Percentiles rank a stretch among this genome's conserved stretches.
These are phyloP conservation scores for Pristionchus pacificus DNA, from an alignment of 1,140 invertebrate species.

Conservation along the genomic window DNA sequence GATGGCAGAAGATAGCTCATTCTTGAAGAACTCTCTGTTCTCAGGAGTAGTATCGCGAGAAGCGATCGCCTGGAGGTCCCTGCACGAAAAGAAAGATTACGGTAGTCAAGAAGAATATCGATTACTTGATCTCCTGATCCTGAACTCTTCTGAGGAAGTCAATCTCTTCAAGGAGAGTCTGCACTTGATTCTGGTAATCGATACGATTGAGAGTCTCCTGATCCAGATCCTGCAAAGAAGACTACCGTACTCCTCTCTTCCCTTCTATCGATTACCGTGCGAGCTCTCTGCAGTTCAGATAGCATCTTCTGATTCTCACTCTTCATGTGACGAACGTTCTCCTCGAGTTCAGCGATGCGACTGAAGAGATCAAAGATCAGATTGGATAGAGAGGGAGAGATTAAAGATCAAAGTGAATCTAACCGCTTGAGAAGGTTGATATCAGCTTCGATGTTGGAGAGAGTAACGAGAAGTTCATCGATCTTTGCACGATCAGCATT, in stretches of 20 bases:
- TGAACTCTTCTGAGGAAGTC: constrained; percentile 51
- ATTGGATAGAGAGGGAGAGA: too few species aligned
- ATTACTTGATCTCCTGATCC: constrained; percentile 61
- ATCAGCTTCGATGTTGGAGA: constrained; percentile 43
- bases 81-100: neutral
- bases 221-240: constrained; percentile 40
- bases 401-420: neutral
- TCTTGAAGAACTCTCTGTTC: constrained; percentile 61
- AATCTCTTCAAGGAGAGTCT: constrained; percentile 50
- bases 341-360: constrained; percentile 42
- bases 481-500: constrained; percentile 39
- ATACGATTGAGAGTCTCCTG: constrained; percentile 52
- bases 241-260: neutral
- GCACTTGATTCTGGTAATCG: constrained; percentile 53
- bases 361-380: constrained; percentile 7
- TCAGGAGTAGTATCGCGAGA: constrained; percentile 61
- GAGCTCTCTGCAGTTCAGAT: constrained; percentile 41
- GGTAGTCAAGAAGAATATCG: constrained; percentile 25
- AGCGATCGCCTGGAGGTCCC: constrained; percentile 53
- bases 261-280: constrained; percentile 33
- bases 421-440: constrained; percentile 36
- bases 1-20: constrained; percentile 61
- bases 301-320: constrained; percentile 41
- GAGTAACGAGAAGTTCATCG: constrained; percentile 36
- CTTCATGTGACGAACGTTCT: constrained; percentile 42